Evolutionary conservation across 2,797 vertebrate species (phyloP).

Genomic region (Acomys russatus): DNA sequence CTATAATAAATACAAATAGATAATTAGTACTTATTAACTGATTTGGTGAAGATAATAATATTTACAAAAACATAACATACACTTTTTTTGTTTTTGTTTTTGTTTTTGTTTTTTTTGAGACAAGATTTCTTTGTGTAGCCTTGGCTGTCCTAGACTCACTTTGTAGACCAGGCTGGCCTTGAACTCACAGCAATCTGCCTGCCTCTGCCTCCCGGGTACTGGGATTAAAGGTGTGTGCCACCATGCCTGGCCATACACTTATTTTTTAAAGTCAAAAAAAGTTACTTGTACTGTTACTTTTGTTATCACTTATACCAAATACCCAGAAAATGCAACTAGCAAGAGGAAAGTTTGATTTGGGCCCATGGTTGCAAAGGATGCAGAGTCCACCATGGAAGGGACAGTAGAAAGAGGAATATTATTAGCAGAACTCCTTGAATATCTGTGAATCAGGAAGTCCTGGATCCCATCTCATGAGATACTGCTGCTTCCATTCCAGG

Average conservation of each 20-base stretch:
- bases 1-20: background rate
- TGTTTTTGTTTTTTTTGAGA: too few relatives aligned
- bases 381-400: background rate
- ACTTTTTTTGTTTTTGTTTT: too few relatives aligned
- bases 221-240: too few relatives aligned
- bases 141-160: too few relatives aligned
- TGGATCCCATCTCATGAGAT: background rate
- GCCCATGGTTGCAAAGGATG: background rate
- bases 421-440: background rate
- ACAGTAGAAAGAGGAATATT: too few relatives aligned
- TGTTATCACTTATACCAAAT: background rate
- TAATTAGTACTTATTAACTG: background rate
- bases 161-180: too few relatives aligned
- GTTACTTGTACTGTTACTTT: background rate
- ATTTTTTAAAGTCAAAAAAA: slow-evolving; percentile 2
- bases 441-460: background rate
- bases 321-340: background rate
- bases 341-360: background rate
- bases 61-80: background rate
- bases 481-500: too few relatives aligned
- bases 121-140: too few relatives aligned
- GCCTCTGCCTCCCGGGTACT: too few relatives aligned
- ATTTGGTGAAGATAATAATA: slow-evolving; percentile 30
- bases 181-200: too few relatives aligned
- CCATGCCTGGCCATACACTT: background rate